Percentiles rank a stretch among this genome's conserved stretches.
These are phyloP conservation scores for Trachemys scripta DNA, from an alignment of 2,113 vertebrate genomes.

Conservation along the genomic window DNA sequence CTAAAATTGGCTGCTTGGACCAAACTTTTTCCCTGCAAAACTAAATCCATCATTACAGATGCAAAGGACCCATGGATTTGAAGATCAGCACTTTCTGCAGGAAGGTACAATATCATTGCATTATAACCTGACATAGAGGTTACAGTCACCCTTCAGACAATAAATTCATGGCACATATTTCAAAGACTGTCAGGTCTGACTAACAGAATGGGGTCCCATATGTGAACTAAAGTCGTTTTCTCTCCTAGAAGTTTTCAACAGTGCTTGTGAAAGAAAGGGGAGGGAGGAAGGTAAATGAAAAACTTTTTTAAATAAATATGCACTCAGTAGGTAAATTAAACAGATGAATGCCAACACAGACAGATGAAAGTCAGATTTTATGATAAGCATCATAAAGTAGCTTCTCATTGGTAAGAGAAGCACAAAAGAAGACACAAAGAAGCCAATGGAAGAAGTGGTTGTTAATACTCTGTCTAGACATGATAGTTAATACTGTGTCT, in stretches of 20 bases:
- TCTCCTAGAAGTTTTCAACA: slow-evolving; percentile 73
- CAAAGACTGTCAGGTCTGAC: slow-evolving; percentile 65
- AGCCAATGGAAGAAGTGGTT: slow-evolving; percentile 75
- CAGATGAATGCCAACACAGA: slow-evolving; percentile 74
- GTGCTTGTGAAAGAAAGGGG: slow-evolving; percentile 66
- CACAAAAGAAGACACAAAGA: slow-evolving; percentile 67
- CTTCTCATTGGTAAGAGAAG: slow-evolving; percentile 74
- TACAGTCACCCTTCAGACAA: slow-evolving; percentile 50
- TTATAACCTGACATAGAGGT: slow-evolving; percentile 48
- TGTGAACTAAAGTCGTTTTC: slow-evolving; percentile 71
- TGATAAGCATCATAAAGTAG: slow-evolving; percentile 72
- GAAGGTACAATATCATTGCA: not conserved
- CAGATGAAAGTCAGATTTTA: slow-evolving; percentile 78
- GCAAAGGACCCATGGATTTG: accelerated
- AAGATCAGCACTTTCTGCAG: not conserved
- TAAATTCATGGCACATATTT: slow-evolving; percentile 52
- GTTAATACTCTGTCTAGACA: slow-evolving; percentile 75
- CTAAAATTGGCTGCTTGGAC: accelerated
- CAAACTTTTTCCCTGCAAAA: accelerated
- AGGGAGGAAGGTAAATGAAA: slow-evolving; percentile 66
- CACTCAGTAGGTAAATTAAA: slow-evolving; percentile 74
- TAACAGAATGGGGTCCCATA: slow-evolving; percentile 76
- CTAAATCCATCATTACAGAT: not conserved
- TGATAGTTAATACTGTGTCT: slow-evolving; percentile 75
- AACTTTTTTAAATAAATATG: slow-evolving; percentile 61